These are phyloP conservation scores for Trichopoda pennipes DNA, from an alignment of 2,888 invertebrate species.

Conservation along the genomic window DNA sequence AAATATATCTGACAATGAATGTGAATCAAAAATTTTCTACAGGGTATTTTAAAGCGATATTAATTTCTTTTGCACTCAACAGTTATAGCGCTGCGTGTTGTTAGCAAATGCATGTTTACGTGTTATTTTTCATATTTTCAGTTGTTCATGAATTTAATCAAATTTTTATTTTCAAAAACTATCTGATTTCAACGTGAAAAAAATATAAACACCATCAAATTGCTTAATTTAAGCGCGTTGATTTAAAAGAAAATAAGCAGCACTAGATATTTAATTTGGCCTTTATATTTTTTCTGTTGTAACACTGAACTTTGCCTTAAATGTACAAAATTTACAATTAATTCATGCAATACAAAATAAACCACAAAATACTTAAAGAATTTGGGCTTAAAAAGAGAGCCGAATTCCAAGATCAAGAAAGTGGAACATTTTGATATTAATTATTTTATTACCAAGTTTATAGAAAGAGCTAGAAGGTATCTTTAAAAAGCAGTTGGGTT, in stretches of 20 bases:
- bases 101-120: slow-evolving; percentile 64
- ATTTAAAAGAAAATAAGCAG: slow-evolving; percentile 16
- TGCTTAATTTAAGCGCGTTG: slow-evolving; percentile 64
- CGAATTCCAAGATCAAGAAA: slow-evolving; percentile 17
- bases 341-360: neutral
- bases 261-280: slow-evolving; percentile 24
- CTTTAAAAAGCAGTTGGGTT: too few species aligned
- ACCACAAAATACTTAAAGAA: too few species aligned
- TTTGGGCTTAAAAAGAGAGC: neutral
- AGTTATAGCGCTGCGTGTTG: slow-evolving; percentile 50
- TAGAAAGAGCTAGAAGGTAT: too few species aligned
- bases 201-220: slow-evolving; percentile 45
- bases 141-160: slow-evolving; percentile 62
- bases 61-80: slow-evolving; percentile 12
- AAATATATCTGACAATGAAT: too few species aligned
- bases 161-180: slow-evolving; percentile 52
- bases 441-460: too few species aligned
- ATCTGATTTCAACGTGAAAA: slow-evolving; percentile 54
- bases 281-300: slow-evolving; percentile 19
- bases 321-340: slow-evolving; percentile 19
- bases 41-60: neutral
- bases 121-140: slow-evolving; percentile 61
- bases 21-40: neutral
- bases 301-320: slow-evolving; percentile 62
- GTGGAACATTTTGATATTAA: neutral